Evolutionary conservation across 2,888 invertebrate genomes (phyloP).

Genomic region (Drosophila melanosoma): DNA sequence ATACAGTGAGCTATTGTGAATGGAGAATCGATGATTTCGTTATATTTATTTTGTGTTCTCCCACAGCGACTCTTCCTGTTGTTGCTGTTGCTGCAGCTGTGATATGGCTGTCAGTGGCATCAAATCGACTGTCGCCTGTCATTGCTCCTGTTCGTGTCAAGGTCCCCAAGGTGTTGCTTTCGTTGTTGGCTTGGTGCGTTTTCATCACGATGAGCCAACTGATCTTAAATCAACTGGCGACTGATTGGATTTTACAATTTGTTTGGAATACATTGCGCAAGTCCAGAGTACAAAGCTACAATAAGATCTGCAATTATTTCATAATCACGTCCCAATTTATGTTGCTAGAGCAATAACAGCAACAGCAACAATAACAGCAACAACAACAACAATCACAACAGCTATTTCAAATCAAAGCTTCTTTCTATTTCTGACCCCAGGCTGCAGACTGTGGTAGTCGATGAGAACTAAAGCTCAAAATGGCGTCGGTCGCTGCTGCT

Average conservation of each 20-base stretch:
- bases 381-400: slow-evolving; percentile 38
- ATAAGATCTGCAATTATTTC: slow-evolving; percentile 77
- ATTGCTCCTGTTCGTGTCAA: slow-evolving; percentile 61
- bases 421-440: slow-evolving; percentile 79
- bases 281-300: slow-evolving; percentile 61
- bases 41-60: slow-evolving; percentile 8
- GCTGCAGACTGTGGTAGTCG: slow-evolving; percentile 44
- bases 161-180: slow-evolving; percentile 45
- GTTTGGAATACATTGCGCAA: slow-evolving; percentile 62
- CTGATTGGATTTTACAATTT: slow-evolving; percentile 42
- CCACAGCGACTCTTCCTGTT: slow-evolving; percentile 28
- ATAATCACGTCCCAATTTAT: slow-evolving; percentile 83
- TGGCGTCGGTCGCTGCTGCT: slow-evolving; percentile 56
- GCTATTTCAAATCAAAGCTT: slow-evolving; percentile 76
- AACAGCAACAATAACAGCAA: slow-evolving; percentile 10
- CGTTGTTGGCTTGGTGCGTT: slow-evolving; percentile 26
- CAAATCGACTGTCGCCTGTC: slow-evolving; percentile 69
- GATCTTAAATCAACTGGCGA: slow-evolving; percentile 56
- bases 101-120: slow-evolving; percentile 44
- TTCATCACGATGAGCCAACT: slow-evolving; percentile 42
- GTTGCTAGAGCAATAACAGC: slow-evolving; percentile 51
- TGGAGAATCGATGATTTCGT: background rate
- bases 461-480: slow-evolving; percentile 74
- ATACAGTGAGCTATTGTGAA: slow-evolving; percentile 8
- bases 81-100: slow-evolving; percentile 1